Percentiles rank a stretch among this genome's conserved stretches.
Evolutionary conservation across 2,888 invertebrate genomes (phyloP).

Genomic region (Cryptocheilus praepositus): DNA sequence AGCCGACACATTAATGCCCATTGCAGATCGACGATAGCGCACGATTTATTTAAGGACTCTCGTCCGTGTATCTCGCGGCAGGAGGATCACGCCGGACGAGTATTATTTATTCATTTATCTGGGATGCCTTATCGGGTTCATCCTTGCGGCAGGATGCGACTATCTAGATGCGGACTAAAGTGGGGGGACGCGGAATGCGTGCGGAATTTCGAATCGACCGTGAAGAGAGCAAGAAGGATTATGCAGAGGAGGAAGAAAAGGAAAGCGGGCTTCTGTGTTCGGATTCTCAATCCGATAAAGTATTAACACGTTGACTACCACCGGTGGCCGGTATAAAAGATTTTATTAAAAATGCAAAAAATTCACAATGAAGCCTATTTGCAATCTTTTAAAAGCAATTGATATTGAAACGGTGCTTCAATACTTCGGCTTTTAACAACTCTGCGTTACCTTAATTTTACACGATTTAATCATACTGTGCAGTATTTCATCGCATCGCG

Average conservation of each 20-base stretch:
- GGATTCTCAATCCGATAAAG: too few relatives aligned
- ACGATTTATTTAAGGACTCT: constrained; percentile 29
- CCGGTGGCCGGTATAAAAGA: too few relatives aligned
- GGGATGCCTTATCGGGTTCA: neutral
- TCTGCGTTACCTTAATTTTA: too few relatives aligned
- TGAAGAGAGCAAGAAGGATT: constrained; percentile 14
- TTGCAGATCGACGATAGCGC: constrained; percentile 34
- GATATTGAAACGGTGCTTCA: too few relatives aligned
- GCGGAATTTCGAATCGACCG: constrained; percentile 32
- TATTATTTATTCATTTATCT: constrained; percentile 9
- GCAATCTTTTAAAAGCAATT: too few relatives aligned
- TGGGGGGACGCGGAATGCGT: constrained; percentile 2
- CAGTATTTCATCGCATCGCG: too few relatives aligned
- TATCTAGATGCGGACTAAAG: neutral
- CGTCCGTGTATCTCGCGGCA: neutral
- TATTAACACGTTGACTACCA: too few relatives aligned
- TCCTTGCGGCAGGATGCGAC: constrained; percentile 11
- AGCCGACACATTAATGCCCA: constrained; percentile 25
- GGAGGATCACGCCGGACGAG: neutral
- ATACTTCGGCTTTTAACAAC: too few relatives aligned
- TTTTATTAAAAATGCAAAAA: too few relatives aligned
- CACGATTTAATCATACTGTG: too few relatives aligned
- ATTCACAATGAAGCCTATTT: too few relatives aligned
- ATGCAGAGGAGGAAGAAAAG: neutral
- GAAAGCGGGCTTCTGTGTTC: neutral